A percentile compares a stretch with the other conserved stretches of the same genome.
phyloP scores from a whole-genome alignment of 35 echinoderm and acorn worm species.

The Chiridota heheva region DNA sequence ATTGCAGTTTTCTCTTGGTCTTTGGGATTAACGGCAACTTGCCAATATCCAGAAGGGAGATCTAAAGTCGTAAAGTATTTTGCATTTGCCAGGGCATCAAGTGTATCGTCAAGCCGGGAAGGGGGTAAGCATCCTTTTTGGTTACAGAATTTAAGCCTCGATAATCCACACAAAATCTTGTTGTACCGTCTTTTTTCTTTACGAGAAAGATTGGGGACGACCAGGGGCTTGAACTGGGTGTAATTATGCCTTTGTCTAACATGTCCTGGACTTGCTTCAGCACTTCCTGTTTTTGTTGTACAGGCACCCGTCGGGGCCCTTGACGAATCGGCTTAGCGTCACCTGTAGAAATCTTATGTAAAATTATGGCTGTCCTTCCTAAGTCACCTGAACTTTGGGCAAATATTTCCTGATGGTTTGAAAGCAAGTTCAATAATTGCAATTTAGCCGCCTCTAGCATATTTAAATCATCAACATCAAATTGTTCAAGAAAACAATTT shows the following conservation, averaged over 20 bases:
- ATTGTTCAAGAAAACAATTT: no score
- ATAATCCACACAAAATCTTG: conserved; percentile 30
- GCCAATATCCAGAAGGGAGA: no score
- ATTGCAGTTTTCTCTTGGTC: no score
- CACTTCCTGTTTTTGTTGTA: conserved; percentile 2
- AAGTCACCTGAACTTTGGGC: no score
- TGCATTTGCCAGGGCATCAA: no score
- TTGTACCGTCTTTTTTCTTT: conserved; percentile 21
- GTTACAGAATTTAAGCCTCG: conserved; percentile 22
- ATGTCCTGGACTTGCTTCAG: conserved; percentile 17
- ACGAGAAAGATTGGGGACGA: conserved; percentile 32
- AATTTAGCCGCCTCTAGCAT: no score
- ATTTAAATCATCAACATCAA: no score
- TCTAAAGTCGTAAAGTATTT: no score
- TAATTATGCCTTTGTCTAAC: conserved; percentile 34
- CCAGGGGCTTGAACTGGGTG: conserved; percentile 23
- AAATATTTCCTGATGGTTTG: no score
- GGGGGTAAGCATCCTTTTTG: conserved; percentile 28
- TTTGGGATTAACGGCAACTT: no score
- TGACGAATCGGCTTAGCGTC: not conserved
- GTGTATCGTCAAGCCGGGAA: no score
- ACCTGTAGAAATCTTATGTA: not conserved
- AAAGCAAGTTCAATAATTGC: no score
- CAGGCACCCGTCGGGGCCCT: not conserved
- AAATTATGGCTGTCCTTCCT: not conserved